Conservation (phyloP, 2,113 vertebrate genomes). For the Tragelaphus buxtoni region DNA sequence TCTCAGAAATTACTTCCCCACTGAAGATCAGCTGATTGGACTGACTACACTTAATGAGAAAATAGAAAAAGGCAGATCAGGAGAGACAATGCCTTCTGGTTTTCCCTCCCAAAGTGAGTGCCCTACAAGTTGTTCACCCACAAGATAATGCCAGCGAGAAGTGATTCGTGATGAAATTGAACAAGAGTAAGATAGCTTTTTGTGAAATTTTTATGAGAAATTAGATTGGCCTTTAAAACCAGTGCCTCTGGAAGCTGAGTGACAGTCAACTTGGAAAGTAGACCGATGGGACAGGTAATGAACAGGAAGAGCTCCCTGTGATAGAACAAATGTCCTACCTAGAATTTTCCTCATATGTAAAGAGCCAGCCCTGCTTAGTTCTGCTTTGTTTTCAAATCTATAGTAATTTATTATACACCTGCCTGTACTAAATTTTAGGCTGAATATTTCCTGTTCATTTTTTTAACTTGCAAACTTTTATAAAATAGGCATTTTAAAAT, state of each 20-base stretch:
- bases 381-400: not conserved
- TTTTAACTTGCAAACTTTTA: slow-evolving; percentile 26
- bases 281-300: not conserved
- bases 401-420: not conserved
- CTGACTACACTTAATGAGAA: not conserved
- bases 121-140: not conserved
- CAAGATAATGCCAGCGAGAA: not conserved
- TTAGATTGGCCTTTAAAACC: not conserved
- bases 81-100: not conserved
- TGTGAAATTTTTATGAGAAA: not conserved
- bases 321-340: not conserved
- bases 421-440: not conserved
- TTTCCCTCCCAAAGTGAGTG: not conserved
- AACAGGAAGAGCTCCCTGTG: not conserved
- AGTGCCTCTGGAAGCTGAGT: not conserved
- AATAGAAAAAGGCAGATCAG: not conserved
- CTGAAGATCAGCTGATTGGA: not conserved
- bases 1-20: not conserved
- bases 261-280: not conserved
- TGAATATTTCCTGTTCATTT: not conserved
- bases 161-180: not conserved
- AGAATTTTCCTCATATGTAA: not conserved
- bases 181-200: not conserved
- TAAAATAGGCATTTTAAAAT: slow-evolving; percentile 3
- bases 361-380: not conserved